phyloP scores from a whole-genome alignment of 2,888 invertebrate species.

The Chloroclysta siterata region DNA sequence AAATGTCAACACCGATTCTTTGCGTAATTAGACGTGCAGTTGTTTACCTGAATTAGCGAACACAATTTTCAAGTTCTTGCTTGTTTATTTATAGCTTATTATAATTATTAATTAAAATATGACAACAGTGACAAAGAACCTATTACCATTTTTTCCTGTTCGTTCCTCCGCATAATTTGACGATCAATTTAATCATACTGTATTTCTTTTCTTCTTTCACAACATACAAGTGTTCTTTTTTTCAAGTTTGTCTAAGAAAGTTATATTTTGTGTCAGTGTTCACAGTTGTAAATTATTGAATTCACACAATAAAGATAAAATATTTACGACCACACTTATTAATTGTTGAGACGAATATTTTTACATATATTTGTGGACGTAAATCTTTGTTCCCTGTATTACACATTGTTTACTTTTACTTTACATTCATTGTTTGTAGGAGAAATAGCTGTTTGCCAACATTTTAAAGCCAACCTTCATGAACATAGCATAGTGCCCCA shows the following conservation, averaged over 20 bases:
- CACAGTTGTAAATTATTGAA: too few species aligned
- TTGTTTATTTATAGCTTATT: slow-evolving; percentile 10
- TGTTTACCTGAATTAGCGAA: slow-evolving; percentile 17
- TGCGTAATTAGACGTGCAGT: slow-evolving; percentile 40
- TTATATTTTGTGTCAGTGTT: too few species aligned
- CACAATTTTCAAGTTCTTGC: slow-evolving; percentile 12
- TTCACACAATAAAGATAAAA: too few species aligned
- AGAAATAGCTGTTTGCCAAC: background rate
- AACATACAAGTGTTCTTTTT: too few species aligned
- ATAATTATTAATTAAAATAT: background rate
- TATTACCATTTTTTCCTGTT: background rate
- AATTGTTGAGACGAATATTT: background rate
- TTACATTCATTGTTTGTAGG: background rate
- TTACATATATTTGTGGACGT: background rate
- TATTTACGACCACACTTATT: too few species aligned
- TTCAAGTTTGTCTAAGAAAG: too few species aligned
- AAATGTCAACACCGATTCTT: slow-evolving; percentile 48
- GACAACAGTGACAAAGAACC: too few species aligned
- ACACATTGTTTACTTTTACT: background rate
- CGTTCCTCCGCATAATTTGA: too few species aligned
- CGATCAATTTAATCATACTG: too few species aligned
- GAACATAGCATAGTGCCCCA: slow-evolving; percentile 13
- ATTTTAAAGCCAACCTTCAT: slow-evolving; percentile 4
- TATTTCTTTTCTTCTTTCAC: too few species aligned
- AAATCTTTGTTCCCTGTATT: too few species aligned